phyloP scores from a whole-genome alignment of 2,797 vertebrate genomes.

The Sebastes steindachneri region DNA sequence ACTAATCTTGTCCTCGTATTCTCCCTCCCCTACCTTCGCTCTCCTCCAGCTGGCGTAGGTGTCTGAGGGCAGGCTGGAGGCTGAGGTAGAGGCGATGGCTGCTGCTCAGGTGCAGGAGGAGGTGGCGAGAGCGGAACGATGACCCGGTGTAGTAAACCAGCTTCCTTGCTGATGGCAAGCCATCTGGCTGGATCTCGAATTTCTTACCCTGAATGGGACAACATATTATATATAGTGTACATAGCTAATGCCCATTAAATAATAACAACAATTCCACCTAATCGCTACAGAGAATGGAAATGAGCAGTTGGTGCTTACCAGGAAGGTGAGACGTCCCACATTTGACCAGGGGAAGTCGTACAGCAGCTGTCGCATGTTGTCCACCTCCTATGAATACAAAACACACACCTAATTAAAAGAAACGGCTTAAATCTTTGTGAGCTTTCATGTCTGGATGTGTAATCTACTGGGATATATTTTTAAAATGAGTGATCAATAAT shows the following conservation, averaged over 20 bases:
- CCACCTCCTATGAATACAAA: slow-evolving; percentile 85
- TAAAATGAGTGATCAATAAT: slow-evolving; percentile 39
- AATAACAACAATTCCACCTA: slow-evolving; percentile 23
- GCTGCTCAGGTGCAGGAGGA: slow-evolving; percentile 89
- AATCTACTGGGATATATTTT: slow-evolving; percentile 9
- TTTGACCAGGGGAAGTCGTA: slow-evolving; percentile 92
- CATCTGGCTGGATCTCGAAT: slow-evolving; percentile 93
- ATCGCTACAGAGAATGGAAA: slow-evolving; percentile 8
- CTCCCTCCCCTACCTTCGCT: slow-evolving; percentile 82
- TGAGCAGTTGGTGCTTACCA: slow-evolving; percentile 79
- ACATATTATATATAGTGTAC: slow-evolving; percentile 7
- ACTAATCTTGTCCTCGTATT: background rate
- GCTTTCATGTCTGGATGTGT: background rate
- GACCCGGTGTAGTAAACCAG: slow-evolving; percentile 91
- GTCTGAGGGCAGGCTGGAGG: slow-evolving; percentile 86
- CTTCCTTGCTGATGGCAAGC: slow-evolving; percentile 89
- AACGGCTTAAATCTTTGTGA: background rate
- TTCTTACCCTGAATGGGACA: slow-evolving; percentile 87
- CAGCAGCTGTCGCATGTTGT: slow-evolving; percentile 86
- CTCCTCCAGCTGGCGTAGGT: slow-evolving; percentile 88
- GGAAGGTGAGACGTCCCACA: slow-evolving; percentile 90
- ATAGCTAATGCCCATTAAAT: slow-evolving; percentile 40
- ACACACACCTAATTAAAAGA: background rate
- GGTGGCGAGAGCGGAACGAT: slow-evolving; percentile 88
- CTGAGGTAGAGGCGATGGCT: slow-evolving; percentile 90